Conservation (phyloP, 2,113 vertebrate species). For the Coptodon bakossiorum region DNA sequence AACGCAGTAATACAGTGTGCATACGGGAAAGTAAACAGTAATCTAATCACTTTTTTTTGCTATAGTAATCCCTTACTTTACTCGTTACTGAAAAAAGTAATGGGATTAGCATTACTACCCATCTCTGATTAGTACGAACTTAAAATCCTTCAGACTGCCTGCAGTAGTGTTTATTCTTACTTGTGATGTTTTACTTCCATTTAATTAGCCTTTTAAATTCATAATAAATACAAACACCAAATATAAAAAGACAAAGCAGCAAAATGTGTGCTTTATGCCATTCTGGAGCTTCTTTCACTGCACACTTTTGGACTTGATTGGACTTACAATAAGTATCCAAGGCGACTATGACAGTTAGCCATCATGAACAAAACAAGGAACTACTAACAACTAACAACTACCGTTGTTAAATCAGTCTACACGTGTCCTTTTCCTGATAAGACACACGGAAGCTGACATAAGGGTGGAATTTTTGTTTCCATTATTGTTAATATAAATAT, state of each 20-base stretch:
- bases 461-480: rapidly evolving
- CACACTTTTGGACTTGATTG: neutral
- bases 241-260: neutral
- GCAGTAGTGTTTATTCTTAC: neutral
- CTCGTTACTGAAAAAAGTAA: neutral
- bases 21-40: neutral
- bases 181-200: neutral
- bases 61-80: neutral
- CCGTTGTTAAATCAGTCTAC: neutral
- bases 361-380: neutral
- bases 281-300: neutral
- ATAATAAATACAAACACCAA: neutral
- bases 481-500: neutral
- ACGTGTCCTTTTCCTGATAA: neutral
- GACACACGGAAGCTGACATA: too few species aligned
- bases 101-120: rapidly evolving
- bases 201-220: neutral
- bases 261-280: neutral
- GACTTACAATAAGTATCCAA: neutral
- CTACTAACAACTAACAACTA: neutral
- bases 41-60: neutral
- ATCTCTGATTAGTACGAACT: neutral
- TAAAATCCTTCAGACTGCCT: rapidly evolving
- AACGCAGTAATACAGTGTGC: neutral
- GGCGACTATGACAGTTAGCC: neutral